Conservation (phyloP, 2,113 vertebrate species). For the Marmota monax region DNA sequence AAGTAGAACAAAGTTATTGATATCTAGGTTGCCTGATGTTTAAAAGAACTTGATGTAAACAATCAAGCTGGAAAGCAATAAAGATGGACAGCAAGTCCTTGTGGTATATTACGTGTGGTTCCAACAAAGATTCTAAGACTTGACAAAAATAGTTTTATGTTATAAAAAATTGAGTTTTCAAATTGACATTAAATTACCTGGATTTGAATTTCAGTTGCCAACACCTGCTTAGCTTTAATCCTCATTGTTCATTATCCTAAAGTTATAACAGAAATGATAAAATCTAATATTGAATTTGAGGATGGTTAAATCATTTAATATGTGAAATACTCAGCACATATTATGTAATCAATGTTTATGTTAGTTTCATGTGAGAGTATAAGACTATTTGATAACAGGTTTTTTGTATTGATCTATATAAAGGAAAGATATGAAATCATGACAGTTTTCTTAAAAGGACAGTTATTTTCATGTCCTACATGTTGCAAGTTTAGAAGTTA, state of each 20-base stretch:
- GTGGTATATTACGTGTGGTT: not conserved
- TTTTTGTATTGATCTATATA: not conserved
- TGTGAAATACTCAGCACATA: not conserved
- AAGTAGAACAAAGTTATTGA: not conserved
- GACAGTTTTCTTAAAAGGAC: not conserved
- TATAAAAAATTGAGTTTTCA: not conserved
- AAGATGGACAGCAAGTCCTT: not conserved
- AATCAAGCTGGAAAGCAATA: not conserved
- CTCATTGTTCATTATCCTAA: not conserved
- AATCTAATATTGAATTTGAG: not conserved
- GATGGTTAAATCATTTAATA: not conserved
- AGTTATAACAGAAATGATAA: not conserved
- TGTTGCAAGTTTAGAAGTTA: not conserved
- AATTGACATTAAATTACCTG: not conserved
- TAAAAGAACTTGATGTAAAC: not conserved
- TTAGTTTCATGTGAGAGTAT: not conserved
- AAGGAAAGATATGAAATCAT: not conserved
- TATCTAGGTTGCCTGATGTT: not conserved
- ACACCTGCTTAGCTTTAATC: not conserved
- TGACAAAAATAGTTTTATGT: not conserved
- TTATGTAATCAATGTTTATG: not conserved
- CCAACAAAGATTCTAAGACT: not conserved
- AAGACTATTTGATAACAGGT: not conserved
- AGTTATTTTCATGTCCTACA: not conserved
- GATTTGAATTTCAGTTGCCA: not conserved